These are phyloP conservation scores for Hirtodrosophila histrioides DNA, from an alignment of 2,888 invertebrate species.

Conservation along the genomic window DNA sequence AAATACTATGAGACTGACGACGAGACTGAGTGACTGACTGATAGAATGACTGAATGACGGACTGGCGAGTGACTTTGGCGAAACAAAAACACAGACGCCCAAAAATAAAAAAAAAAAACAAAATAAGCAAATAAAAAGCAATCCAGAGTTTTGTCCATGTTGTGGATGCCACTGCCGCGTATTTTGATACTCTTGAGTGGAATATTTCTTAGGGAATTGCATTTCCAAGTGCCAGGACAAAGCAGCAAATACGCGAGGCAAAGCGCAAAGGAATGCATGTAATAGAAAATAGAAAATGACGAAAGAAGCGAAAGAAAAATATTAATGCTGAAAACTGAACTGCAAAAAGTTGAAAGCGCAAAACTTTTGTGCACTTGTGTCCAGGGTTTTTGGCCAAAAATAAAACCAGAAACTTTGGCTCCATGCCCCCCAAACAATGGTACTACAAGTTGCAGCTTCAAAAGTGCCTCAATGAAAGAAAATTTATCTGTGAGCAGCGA, in stretches of 20 bases:
- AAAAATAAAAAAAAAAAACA: too few species aligned
- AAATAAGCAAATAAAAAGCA: slow-evolving; percentile 5
- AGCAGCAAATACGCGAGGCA: slow-evolving; percentile 19
- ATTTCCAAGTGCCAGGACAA: slow-evolving; percentile 44
- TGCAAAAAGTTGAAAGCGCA: slow-evolving; percentile 46
- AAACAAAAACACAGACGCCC: slow-evolving; percentile 7
- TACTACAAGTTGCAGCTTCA: slow-evolving; percentile 22
- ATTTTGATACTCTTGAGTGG: slow-evolving; percentile 57
- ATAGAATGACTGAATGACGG: not conserved
- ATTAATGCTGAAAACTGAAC: slow-evolving; percentile 57
- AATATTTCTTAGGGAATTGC: slow-evolving; percentile 61
- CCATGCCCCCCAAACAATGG: slow-evolving; percentile 3
- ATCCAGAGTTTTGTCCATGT: slow-evolving; percentile 14
- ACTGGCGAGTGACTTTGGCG: slow-evolving; percentile 19
- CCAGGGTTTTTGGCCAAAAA: slow-evolving; percentile 22
- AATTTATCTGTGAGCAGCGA: slow-evolving; percentile 27
- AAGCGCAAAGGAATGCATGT: slow-evolving; percentile 43
- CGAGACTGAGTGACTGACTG: slow-evolving; percentile 8
- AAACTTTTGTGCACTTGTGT: slow-evolving; percentile 49
- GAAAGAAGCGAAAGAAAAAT: slow-evolving; percentile 41
- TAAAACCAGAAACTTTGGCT: slow-evolving; percentile 11
- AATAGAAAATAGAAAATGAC: slow-evolving; percentile 33
- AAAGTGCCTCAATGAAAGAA: slow-evolving; percentile 57
- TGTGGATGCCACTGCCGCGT: slow-evolving; percentile 21
- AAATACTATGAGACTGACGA: not conserved